Evolutionary conservation across 2,888 invertebrate species (phyloP).

Genomic region (Julus scanicus): DNA sequence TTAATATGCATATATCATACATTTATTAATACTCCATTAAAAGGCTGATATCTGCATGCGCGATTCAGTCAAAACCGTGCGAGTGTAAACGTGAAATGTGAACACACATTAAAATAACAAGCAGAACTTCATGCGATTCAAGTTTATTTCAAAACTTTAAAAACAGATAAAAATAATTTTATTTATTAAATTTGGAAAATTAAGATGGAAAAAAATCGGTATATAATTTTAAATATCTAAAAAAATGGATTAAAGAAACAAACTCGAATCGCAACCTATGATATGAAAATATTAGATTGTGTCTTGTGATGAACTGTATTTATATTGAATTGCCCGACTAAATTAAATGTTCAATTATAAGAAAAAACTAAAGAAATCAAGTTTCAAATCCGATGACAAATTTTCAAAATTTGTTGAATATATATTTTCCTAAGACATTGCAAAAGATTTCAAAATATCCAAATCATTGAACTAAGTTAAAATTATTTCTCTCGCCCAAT

Average conservation of each 20-base stretch:
- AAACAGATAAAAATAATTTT: neutral
- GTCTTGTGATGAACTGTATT: neutral
- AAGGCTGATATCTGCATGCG: slow-evolving; percentile 21
- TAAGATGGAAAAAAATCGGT: neutral
- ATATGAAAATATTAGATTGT: slow-evolving; percentile 4
- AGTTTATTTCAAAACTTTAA: neutral
- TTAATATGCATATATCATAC: neutral
- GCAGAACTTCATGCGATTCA: neutral
- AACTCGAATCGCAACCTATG: neutral
- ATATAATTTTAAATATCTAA: neutral
- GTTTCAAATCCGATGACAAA: no score
- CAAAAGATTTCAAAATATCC: no score
- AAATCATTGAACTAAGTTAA: no score
- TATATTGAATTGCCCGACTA: neutral
- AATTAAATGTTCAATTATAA: neutral
- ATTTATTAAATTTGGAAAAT: neutral
- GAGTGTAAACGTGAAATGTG: neutral
- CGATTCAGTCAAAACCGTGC: neutral
- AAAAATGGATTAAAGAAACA: neutral
- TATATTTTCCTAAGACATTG: no score
- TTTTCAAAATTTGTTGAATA: no score
- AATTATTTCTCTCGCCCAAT: no score
- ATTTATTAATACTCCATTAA: neutral
- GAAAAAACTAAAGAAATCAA: neutral
- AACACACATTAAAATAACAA: slow-evolving; percentile 22